Percentiles rank a stretch among this genome's conserved stretches.
These are phyloP conservation scores for Dascillus cervinus DNA, from an alignment of 2,888 invertebrate genomes.

Conservation along the genomic window DNA sequence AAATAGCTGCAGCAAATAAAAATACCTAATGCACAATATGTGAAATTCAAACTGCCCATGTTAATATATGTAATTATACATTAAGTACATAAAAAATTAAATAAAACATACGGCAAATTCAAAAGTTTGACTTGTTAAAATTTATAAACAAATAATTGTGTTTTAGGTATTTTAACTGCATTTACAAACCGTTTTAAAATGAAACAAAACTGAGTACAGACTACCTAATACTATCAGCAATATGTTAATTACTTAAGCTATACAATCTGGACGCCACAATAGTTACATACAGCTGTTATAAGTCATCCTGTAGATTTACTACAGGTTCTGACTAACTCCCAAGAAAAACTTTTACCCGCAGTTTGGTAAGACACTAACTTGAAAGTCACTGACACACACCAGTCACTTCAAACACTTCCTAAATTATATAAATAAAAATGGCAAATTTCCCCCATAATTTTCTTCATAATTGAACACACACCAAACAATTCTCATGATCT, in stretches of 20 bases:
- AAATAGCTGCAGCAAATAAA: conserved; percentile 7
- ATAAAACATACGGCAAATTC: too few relatives aligned
- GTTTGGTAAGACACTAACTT: conserved; percentile 15
- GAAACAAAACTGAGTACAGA: conserved; percentile 15
- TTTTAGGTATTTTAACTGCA: neutral
- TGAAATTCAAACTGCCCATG: too few relatives aligned
- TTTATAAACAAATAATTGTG: too few relatives aligned
- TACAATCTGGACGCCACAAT: conserved; percentile 28
- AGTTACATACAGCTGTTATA: conserved; percentile 23
- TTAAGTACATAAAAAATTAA: too few relatives aligned
- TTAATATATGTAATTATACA: neutral
- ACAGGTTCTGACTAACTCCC: conserved; percentile 11
- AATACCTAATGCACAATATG: neutral
- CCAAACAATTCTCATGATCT: too few relatives aligned
- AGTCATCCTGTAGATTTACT: conserved; percentile 12
- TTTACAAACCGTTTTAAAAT: conserved; percentile 3
- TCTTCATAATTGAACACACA: too few relatives aligned
- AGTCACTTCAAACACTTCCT: conserved; percentile 19
- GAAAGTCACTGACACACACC: conserved; percentile 16
- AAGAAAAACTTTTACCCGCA: conserved; percentile 10
- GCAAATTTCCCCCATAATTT: conserved; percentile 13
- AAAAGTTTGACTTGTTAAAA: too few relatives aligned
- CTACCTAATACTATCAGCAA: conserved; percentile 20
- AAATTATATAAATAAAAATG: conserved; percentile 21
- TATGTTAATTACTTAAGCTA: conserved; percentile 25